Base-by-base conservation (phyloP, 2,797 vertebrate species). In the Enteromius afrohamiltoni region DNA sequence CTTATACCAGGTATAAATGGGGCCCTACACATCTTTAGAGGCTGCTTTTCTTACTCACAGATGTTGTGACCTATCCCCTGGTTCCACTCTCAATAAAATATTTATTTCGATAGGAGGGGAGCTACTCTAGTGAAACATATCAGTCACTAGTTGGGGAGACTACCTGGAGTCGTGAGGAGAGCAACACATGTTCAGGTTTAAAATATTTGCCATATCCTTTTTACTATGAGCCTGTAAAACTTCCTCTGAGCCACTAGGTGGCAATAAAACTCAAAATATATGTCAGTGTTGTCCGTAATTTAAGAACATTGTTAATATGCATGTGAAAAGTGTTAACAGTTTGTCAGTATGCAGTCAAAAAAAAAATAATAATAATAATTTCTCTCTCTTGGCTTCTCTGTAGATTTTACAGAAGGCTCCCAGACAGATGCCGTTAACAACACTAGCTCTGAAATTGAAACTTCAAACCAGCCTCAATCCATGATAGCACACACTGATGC, bases 81-180 rank as follows among this genome's bases (percentile, higher is more conserved):
- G n/a, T 79, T 45, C 9, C 47, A 47, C 45, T 49, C 34, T 49
- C 9, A 62, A 23, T 26, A 67, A 74, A 69, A 55, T 80, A n/a
- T 88, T 77, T 45, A 83, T 89, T 75, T 87, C 1, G 47, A 85
- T 87, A 95, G 94, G 91, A 77, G 31, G 91, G 86, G 71, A 87
- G 45, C 80, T 87, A 79, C 34, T 83, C 1, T 29, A 58, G 29
- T 88, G 87, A 90, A 79, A 73, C 86, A 29, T 34, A 84, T 49
- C 88, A 83, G 14, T 51, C 86, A 60, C 49, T 82, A 83, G 65
- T 77, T 81, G 87, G 69, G 14, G 82, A 26, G 49, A 73, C 26
- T 31, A 6, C 76, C 64, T 64, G 65, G 64, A 62, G 34, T 29
- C 60, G 31, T 19, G 53, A 86, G 58, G 78, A 86, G 29, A 83